Evolutionary conservation across 2,888 invertebrate species (phyloP).

Genomic region (Dryococelus australis): DNA sequence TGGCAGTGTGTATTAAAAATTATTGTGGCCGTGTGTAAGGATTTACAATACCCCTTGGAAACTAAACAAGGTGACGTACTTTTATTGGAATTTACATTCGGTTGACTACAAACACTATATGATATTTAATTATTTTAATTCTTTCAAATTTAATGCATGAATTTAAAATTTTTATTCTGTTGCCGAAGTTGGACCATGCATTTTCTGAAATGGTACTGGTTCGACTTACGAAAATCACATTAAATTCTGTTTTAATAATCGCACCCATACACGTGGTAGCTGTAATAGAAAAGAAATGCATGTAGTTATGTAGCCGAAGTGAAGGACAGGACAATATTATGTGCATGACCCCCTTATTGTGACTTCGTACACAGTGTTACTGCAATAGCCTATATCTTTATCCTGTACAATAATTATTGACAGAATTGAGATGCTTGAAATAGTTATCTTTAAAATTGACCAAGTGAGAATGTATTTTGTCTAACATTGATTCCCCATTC

Average conservation of each 20-base stretch:
- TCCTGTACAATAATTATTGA: no score
- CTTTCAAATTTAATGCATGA: not conserved
- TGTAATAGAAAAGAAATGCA: no score
- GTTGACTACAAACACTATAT: not conserved
- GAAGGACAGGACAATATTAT: no score
- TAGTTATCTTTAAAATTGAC: no score
- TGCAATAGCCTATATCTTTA: no score
- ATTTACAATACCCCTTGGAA: not conserved
- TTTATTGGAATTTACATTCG: not conserved
- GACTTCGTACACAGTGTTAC: no score
- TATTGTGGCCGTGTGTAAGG: not conserved
- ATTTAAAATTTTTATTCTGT: not conserved
- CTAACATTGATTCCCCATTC: no score
- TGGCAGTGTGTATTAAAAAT: not conserved
- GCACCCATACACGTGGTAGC: no score
- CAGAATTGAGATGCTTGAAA: no score
- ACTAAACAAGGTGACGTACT: not conserved
- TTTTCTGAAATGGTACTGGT: not conserved
- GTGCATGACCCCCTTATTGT: not conserved
- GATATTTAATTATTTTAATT: not conserved
- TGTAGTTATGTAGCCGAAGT: no score
- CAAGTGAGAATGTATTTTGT: no score
- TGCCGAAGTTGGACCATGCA: conserved; percentile 11
- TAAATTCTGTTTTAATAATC: not conserved
- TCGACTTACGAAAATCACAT: not conserved